These are phyloP conservation scores for Meteorus cinctellus DNA, from an alignment of 2,888 invertebrate genomes.

Conservation along the genomic window DNA sequence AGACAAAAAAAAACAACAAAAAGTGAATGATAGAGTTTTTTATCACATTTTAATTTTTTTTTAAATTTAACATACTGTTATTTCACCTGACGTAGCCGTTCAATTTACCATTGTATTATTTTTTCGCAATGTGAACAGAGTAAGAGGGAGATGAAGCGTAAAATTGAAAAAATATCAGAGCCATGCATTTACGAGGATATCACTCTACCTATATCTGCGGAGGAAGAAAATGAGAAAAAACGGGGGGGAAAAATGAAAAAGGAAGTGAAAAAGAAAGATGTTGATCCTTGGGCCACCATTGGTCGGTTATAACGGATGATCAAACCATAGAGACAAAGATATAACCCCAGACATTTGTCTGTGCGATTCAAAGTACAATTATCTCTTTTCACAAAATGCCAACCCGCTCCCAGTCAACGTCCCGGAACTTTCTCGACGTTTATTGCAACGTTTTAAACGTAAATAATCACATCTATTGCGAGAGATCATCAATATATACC, in stretches of 20 bases:
- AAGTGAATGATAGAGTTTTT: neutral
- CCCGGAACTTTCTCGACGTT: conserved; percentile 53
- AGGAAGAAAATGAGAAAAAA: neutral
- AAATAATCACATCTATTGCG: conserved; percentile 56
- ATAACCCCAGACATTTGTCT: conserved; percentile 28
- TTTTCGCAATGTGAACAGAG: neutral
- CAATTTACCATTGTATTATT: neutral
- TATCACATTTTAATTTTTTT: neutral
- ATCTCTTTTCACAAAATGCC: conserved; percentile 56
- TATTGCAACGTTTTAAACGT: conserved; percentile 55
- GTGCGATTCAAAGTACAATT: conserved; percentile 49
- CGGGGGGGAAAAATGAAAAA: neutral
- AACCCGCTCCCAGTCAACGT: conserved; percentile 55
- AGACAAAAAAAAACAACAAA: neutral
- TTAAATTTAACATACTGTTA: neutral
- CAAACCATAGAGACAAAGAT: neutral
- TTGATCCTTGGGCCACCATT: neutral
- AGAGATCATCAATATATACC: conserved; percentile 43
- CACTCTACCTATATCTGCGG: neutral
- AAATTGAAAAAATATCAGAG: neutral
- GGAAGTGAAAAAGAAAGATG: neutral
- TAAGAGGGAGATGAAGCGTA: neutral
- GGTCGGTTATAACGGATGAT: neutral
- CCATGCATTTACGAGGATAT: neutral
- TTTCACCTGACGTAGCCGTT: neutral